phyloP scores from a whole-genome alignment of 2,113 vertebrate species.

The Prietella phreatophila region DNA sequence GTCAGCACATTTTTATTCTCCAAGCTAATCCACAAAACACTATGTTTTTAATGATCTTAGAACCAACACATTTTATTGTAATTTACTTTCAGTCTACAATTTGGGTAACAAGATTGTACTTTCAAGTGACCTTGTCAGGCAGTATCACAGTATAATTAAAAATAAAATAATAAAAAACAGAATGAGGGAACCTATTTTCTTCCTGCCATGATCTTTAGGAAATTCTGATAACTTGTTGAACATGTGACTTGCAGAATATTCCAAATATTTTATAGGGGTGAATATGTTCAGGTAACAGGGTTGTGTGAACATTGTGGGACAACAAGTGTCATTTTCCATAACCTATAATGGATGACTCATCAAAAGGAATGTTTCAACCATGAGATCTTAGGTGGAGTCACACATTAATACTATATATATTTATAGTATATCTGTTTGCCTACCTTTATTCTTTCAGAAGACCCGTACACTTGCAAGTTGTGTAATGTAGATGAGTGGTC shows the following conservation, averaged over 20 bases:
- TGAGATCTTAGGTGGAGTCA: not conserved
- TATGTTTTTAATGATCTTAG: not conserved
- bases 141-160: not conserved
- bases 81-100: not conserved
- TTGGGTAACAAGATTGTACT: not conserved
- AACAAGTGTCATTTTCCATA: not conserved
- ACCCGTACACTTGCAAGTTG: conserved; percentile 68
- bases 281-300: not conserved
- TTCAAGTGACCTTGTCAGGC: not conserved
- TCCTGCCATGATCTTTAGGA: not conserved
- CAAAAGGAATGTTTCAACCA: not conserved
- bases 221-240: not conserved
- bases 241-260: not conserved
- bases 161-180: not conserved
- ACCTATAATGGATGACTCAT: not conserved
- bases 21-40: not conserved
- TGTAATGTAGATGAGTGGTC: conserved; percentile 78
- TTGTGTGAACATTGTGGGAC: not conserved
- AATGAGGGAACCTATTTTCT: not conserved
- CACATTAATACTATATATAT: too few relatives aligned
- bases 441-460: conserved; percentile 54
- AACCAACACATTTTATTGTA: not conserved
- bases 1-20: not conserved
- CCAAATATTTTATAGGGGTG: not conserved
- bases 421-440: not conserved